These are phyloP conservation scores for Thamnophis elegans DNA, from an alignment of 2,797 vertebrate genomes.

Conservation along the genomic window DNA sequence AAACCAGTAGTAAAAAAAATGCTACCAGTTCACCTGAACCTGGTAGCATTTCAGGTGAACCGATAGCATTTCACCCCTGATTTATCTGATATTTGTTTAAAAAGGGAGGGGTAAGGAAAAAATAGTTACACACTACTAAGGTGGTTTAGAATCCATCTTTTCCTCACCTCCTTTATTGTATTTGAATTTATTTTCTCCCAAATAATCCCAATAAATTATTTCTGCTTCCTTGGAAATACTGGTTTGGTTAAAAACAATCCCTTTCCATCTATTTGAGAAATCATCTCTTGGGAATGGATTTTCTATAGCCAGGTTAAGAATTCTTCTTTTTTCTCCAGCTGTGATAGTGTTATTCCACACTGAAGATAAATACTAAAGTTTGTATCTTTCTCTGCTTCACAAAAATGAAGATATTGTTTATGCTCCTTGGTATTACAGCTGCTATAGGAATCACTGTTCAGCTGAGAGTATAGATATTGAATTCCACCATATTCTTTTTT, in stretches of 20 bases:
- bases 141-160: not conserved
- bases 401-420: not conserved
- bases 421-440: not conserved
- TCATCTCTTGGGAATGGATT: not conserved
- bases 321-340: not conserved
- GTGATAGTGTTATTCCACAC: not conserved
- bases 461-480: not conserved
- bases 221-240: slow-evolving; percentile 1
- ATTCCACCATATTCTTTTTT: not conserved
- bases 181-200: not conserved
- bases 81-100: not conserved
- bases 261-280: not conserved
- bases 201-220: not conserved
- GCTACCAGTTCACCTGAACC: too few relatives aligned
- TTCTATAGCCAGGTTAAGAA: slow-evolving; percentile 17
- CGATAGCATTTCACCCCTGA: too few relatives aligned
- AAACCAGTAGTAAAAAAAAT: too few relatives aligned
- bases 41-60: too few relatives aligned
- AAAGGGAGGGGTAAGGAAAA: not conserved
- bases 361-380: not conserved
- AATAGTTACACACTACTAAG: not conserved
- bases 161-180: not conserved
- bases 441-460: not conserved
- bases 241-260: not conserved
- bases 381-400: not conserved